These are phyloP conservation scores for Leptopilina drosophilae DNA, from an alignment of 2,888 invertebrate species.

Conservation along the genomic window DNA sequence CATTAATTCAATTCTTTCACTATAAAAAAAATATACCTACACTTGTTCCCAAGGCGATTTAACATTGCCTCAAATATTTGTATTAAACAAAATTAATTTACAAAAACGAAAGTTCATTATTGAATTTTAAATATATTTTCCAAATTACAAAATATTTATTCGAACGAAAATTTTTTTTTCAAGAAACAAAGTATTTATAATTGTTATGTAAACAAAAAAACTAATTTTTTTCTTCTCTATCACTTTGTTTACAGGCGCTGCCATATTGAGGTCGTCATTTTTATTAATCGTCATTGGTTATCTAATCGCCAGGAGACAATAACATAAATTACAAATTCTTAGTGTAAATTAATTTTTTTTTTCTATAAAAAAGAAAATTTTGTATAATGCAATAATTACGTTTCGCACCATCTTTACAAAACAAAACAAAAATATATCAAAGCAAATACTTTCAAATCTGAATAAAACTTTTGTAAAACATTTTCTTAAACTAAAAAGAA, in stretches of 20 bases:
- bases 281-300: slow-evolving; percentile 48
- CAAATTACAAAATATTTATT: too few relatives aligned
- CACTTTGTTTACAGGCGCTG: slow-evolving; percentile 54
- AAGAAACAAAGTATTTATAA: too few relatives aligned
- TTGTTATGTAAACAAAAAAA: background rate
- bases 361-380: background rate
- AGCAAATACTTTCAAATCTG: too few relatives aligned
- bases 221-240: background rate
- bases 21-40: background rate
- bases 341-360: slow-evolving; percentile 6
- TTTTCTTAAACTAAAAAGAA: background rate
- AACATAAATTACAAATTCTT: slow-evolving; percentile 44
- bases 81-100: background rate
- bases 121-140: too few relatives aligned
- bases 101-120: too few relatives aligned
- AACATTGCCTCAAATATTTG: background rate
- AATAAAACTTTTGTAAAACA: too few relatives aligned
- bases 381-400: background rate
- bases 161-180: too few relatives aligned
- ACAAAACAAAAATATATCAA: too few relatives aligned
- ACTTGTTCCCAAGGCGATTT: background rate
- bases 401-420: too few relatives aligned
- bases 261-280: slow-evolving; percentile 51
- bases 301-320: slow-evolving; percentile 50
- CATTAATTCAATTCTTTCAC: slow-evolving; percentile 22